phyloP scores from a whole-genome alignment of 2,113 vertebrate species.

The Petrocephalus zakoni region DNA sequence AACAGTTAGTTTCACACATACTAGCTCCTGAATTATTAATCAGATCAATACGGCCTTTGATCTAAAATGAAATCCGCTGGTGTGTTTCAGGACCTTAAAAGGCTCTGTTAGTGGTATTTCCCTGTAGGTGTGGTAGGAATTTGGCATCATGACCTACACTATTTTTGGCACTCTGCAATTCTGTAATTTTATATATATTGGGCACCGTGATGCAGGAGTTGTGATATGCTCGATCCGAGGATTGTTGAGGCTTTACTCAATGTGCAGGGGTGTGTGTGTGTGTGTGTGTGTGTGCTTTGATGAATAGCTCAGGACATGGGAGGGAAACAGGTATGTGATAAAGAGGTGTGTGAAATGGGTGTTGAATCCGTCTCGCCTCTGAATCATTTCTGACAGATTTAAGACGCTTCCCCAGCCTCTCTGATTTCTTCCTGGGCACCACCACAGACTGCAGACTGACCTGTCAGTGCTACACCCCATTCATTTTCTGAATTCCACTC shows the following conservation, averaged over 20 bases:
- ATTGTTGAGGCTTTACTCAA: background rate
- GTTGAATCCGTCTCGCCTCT: constrained; percentile 20
- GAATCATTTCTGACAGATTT: constrained; percentile 48
- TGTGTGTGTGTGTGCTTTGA: background rate
- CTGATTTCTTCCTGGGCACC: constrained; percentile 53
- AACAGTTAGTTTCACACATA: background rate
- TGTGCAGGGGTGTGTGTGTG: background rate
- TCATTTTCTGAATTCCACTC: background rate
- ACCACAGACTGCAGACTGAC: constrained; percentile 53
- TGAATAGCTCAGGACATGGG: background rate
- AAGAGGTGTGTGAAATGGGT: background rate
- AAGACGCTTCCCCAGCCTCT: constrained; percentile 52
- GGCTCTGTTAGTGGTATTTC: background rate
- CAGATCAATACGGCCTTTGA: background rate
- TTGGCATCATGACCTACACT: background rate
- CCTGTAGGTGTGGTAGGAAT: background rate
- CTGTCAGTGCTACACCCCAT: background rate
- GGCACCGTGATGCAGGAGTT: background rate
- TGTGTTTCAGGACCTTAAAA: background rate
- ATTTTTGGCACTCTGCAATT: background rate
- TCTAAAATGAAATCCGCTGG: background rate
- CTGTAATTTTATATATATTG: background rate
- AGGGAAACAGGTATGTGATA: background rate
- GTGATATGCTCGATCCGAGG: background rate
- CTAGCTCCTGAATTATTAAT: background rate